Evolutionary conservation across 2,888 invertebrate species (phyloP).

Genomic region (Parnassius mnemosyne): DNA sequence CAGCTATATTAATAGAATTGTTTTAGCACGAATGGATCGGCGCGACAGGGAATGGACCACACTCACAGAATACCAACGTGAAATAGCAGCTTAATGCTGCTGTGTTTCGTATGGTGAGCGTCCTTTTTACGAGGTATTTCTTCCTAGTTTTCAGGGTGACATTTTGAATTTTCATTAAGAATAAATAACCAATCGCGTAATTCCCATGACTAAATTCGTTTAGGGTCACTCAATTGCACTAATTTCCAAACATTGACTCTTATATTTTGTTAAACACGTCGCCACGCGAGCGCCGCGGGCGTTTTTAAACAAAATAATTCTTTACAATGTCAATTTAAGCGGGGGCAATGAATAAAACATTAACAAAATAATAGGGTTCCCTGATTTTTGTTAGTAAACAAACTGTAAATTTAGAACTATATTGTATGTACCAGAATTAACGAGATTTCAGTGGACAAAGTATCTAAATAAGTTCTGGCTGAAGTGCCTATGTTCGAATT

Average conservation of each 20-base stretch:
- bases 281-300: conserved; percentile 72
- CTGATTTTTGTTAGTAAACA: conserved; percentile 8
- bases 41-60: fast-evolving
- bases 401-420: neutral
- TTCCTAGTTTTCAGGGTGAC: no score
- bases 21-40: no score
- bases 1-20: no score
- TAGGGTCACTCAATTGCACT: conserved; percentile 50
- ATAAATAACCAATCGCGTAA: conserved; percentile 30
- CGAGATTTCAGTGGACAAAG: no score
- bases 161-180: no score
- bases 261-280: conserved; percentile 53
- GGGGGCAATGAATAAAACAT: conserved; percentile 69
- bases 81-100: no score
- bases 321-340: conserved; percentile 55
- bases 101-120: no score
- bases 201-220: conserved; percentile 51
- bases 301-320: conserved; percentile 45
- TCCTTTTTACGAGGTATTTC: no score
- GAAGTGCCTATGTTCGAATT: no score
- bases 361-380: conserved; percentile 30
- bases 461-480: no score
- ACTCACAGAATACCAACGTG: no score
- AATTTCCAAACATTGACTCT: conserved; percentile 61
- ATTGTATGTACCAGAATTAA: no score